phyloP scores from a whole-genome alignment of 2,113 vertebrate species.

The Tinamus guttatus region DNA sequence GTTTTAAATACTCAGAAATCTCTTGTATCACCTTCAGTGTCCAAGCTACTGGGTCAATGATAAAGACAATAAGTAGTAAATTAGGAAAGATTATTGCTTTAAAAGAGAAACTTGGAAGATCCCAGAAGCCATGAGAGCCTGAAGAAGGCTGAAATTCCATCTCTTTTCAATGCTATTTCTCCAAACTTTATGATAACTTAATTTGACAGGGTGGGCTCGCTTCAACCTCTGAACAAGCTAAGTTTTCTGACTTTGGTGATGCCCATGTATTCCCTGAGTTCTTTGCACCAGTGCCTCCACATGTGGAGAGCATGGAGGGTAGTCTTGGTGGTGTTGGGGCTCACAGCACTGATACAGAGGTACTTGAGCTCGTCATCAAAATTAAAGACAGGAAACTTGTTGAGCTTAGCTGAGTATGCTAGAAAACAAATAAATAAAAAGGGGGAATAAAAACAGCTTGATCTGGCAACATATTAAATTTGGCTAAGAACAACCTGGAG shows the following conservation, averaged over 20 bases:
- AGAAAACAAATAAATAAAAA: constrained; percentile 68
- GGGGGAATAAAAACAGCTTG: constrained; percentile 16
- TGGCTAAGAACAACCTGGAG: not conserved
- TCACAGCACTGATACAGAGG: constrained; percentile 64
- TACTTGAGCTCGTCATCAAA: constrained; percentile 68
- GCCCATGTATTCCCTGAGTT: constrained; percentile 64
- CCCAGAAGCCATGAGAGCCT: not conserved
- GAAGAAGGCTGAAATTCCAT: not conserved
- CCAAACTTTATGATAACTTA: not conserved
- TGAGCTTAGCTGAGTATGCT: constrained; percentile 74
- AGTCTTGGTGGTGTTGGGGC: constrained; percentile 67
- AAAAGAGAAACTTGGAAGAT: not conserved
- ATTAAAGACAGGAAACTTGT: constrained; percentile 74
- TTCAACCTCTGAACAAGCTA: not conserved
- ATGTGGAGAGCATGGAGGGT: constrained; percentile 39
- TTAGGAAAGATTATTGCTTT: not conserved
- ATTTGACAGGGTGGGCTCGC: not conserved
- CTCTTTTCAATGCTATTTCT: not conserved
- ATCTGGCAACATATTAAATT: not conserved
- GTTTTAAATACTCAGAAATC: not conserved
- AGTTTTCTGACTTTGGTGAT: constrained; percentile 64
- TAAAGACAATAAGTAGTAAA: not conserved
- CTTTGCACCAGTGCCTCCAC: constrained; percentile 70
- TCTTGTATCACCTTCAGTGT: not conserved
- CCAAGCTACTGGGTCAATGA: not conserved